phyloP scores from a whole-genome alignment of 2,797 vertebrate genomes.

The Molossus alvarezi region DNA sequence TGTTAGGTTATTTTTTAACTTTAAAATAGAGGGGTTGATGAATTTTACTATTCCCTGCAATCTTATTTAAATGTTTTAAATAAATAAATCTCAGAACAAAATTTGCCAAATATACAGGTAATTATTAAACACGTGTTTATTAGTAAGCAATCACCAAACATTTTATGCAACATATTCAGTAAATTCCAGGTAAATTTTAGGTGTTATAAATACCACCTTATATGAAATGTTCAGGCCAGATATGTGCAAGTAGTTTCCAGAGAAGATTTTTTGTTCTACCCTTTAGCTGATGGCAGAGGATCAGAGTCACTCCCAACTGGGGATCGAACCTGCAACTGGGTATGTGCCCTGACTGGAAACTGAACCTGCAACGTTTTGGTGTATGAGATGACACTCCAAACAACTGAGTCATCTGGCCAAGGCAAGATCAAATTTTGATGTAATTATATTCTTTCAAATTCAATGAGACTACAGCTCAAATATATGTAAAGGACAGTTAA shows the following conservation, averaged over 20 bases:
- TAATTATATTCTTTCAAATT: constrained; percentile 45
- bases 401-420: neutral
- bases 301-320: neutral
- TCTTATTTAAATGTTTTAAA: neutral
- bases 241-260: neutral
- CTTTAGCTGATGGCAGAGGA: neutral
- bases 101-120: neutral
- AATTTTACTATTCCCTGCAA: neutral
- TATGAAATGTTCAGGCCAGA: neutral
- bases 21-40: neutral
- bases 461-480: constrained; percentile 18
- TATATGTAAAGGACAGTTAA: constrained; percentile 18
- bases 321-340: too few species aligned
- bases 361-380: neutral
- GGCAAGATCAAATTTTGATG: neutral
- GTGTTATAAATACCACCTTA: neutral
- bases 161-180: neutral
- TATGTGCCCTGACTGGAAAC: neutral
- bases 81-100: constrained; percentile 19
- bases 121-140: neutral
- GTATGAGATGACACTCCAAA: neutral
- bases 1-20: neutral
- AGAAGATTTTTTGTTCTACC: neutral
- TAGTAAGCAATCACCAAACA: neutral
- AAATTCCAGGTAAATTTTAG: neutral